Conservation (phyloP, 1,140 invertebrate species). For the Tetramorium simillimum region DNA sequence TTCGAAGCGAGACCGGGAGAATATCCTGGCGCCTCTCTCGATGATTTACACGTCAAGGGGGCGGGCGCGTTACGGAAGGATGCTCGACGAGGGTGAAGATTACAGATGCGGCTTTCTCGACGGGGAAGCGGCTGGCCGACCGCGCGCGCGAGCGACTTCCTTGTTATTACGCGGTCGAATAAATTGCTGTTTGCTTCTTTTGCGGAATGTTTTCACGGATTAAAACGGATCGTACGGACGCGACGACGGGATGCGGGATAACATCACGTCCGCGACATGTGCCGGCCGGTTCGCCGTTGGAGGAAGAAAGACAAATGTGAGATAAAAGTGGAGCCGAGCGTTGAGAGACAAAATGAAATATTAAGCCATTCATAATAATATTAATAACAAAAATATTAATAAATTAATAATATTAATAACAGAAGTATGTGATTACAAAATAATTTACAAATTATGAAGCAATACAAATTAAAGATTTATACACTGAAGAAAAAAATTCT, state of each 20-base stretch:
- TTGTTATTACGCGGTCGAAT: constrained; percentile 77
- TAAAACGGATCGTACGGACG: constrained; percentile 59
- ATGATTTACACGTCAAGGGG: constrained; percentile 74
- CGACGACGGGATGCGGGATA: not conserved
- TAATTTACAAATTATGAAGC: not conserved
- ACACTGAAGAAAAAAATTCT: no score
- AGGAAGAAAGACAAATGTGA: not conserved
- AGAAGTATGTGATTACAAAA: not conserved
- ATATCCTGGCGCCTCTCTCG: constrained; percentile 78
- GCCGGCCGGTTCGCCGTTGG: not conserved
- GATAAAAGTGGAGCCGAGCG: not conserved
- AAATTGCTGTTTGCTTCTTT: constrained; percentile 81
- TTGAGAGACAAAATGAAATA: not conserved
- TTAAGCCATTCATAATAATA: not conserved
- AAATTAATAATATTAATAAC: not conserved
- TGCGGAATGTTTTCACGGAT: constrained; percentile 75
- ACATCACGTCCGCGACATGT: constrained; percentile 54
- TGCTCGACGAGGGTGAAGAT: constrained; percentile 1
- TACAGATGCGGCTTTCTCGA: not conserved
- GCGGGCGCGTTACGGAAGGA: constrained; percentile 67
- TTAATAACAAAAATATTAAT: not conserved
- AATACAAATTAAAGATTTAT: not conserved
- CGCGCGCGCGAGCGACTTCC: constrained; percentile 69
- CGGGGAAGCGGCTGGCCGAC: not conserved
- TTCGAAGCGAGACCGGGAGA: constrained; percentile 71